A percentile compares a stretch with the other conserved stretches of the same genome.
Conservation (phyloP, 37 sponge, comb jelly and placozoan species). For the Hormiphora californensis region DNA sequence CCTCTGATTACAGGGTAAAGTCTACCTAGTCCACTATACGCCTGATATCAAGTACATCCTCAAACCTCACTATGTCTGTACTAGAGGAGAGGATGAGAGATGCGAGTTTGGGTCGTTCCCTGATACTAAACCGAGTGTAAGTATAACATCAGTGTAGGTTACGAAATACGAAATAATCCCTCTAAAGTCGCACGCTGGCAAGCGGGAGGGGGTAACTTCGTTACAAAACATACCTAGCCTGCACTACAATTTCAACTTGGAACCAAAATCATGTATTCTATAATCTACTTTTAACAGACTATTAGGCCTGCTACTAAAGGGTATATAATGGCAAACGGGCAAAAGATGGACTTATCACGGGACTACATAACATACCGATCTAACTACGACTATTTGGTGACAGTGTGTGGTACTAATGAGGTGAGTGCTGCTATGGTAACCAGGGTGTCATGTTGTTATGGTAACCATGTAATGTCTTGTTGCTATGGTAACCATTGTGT, state of each 20-base stretch:
- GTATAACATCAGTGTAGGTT: no score
- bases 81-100: neutral
- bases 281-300: no score
- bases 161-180: no score
- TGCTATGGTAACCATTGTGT: no score
- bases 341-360: neutral
- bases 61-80: slow-evolving; percentile 28
- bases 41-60: neutral
- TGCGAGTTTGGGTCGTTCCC: neutral
- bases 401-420: neutral
- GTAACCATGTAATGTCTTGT: no score
- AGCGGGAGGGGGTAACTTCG: no score
- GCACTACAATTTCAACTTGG: no score
- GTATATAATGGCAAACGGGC: neutral
- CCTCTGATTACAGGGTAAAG: slow-evolving; percentile 5
- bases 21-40: slow-evolving; percentile 4
- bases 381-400: neutral
- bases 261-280: no score
- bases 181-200: no score
- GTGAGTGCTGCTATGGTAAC: no score
- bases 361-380: neutral
- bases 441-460: no score
- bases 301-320: neutral
- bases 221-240: no score
- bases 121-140: neutral